Evolutionary conservation across 1,140 invertebrate genomes (phyloP).

Genomic region (Trichonephila clavipes): DNA sequence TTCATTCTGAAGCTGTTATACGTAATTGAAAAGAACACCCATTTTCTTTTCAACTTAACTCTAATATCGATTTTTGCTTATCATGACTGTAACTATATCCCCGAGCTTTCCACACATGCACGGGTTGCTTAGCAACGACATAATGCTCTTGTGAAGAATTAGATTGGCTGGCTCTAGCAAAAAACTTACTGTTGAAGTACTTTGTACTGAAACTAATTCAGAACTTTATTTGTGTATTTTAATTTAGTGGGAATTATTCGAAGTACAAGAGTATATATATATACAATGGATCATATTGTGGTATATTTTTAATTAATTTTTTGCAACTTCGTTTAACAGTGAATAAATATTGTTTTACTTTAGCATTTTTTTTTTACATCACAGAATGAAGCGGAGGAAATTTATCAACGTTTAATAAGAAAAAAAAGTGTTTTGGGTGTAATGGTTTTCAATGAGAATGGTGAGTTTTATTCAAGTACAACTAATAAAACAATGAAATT

Average conservation of each 20-base stretch:
- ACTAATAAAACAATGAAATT: too few relatives aligned
- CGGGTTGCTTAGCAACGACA: background rate
- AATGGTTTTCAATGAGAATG: slow-evolving; percentile 69
- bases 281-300: slow-evolving; percentile 38
- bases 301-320: slow-evolving; percentile 38
- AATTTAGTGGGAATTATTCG: background rate
- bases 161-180: too few relatives aligned
- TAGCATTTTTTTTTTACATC: background rate
- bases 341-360: background rate
- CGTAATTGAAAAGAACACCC: too few relatives aligned
- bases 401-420: slow-evolving; percentile 53
- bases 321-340: background rate
- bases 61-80: too few relatives aligned
- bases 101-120: background rate
- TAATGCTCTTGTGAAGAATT: too few relatives aligned
- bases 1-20: too few relatives aligned
- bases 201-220: too few relatives aligned
- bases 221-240: too few relatives aligned
- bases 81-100: too few relatives aligned
- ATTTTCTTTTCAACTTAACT: too few relatives aligned
- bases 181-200: too few relatives aligned
- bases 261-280: background rate
- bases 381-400: slow-evolving; percentile 69
- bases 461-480: slow-evolving; percentile 20
- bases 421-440: slow-evolving; percentile 69